Evolutionary conservation across 2,888 invertebrate genomes (phyloP), one percentile per base, ranked within the genome.

Genomic region (Scaeva pyrastri): DNA sequence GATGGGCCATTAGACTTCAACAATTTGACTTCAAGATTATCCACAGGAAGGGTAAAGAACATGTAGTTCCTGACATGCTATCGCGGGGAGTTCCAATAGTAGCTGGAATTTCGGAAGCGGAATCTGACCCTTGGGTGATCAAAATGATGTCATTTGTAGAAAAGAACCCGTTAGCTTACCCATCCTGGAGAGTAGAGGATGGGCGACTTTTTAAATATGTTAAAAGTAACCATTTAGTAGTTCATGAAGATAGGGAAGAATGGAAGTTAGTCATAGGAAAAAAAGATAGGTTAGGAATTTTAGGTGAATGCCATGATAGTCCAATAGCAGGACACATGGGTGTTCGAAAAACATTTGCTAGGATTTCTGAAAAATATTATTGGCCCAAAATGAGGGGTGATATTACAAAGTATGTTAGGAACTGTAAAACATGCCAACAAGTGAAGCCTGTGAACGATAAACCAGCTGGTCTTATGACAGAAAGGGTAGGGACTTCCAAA

Each of bases 251-350:
- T 8, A n/a, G n/a, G n/a, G n/a, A n/a, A n/a, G n/a, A n/a, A n/a
- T n/a, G n/a, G n/a, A n/a, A n/a, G n/a, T n/a, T n/a, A n/a, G n/a
- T n/a, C n/a, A n/a, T n/a, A n/a, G n/a, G n/a, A n/a, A n/a, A n/a
- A n/a, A n/a, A n/a, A 12, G 43, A 43, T 43, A 14, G 43, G 43
- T 43, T 43, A n/a, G n/a, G n/a, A 7, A 43, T 43, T 43, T 43
- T 43, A 43, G 43, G 43, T 43, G 43, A 43, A 43, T 43, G 43
- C 7, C 43, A 43, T 43, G 43, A 43, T 43, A 43, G 43, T 43
- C 43, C 43, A 43, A 14, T 43, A 43, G 43, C 43, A 7, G 43
- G 43, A 43, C 43, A 43, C 43, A 43, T 43, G 43, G 43, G n/a
- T n/a, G n/a, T n/a, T n/a, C n/a, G n/a, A n/a, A n/a, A n/a, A n/a